phyloP scores from a whole-genome alignment of 2,888 invertebrate genomes.

The Eucera pruinosa region DNA sequence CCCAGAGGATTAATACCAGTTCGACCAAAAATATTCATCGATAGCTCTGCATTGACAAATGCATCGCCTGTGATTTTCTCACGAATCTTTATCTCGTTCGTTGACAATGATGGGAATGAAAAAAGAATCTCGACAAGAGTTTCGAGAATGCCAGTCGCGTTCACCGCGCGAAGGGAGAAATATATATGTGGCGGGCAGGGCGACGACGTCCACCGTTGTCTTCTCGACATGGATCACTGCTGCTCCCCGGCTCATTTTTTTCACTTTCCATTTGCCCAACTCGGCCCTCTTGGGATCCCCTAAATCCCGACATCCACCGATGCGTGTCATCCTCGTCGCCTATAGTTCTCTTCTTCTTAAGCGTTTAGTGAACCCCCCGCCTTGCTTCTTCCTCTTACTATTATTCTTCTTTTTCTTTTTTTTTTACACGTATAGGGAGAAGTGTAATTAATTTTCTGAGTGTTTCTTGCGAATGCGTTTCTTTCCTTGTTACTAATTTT shows the following conservation, averaged over 20 bases:
- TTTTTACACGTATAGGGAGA: background rate
- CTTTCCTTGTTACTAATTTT: no score
- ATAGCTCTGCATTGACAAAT: no score
- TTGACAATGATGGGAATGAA: background rate
- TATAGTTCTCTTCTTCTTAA: slow-evolving; percentile 64
- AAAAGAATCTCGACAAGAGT: slow-evolving; percentile 7
- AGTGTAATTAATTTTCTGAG: no score
- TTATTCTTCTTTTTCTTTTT: background rate
- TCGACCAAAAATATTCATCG: no score
- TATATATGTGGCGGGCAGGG: slow-evolving; percentile 51
- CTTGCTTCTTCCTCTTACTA: background rate
- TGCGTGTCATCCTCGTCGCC: slow-evolving; percentile 57
- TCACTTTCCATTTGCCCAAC: slow-evolving; percentile 33
- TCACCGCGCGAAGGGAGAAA: slow-evolving; percentile 54
- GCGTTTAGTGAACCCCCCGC: slow-evolving; percentile 65
- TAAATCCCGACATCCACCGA: slow-evolving; percentile 67
- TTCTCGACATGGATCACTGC: slow-evolving; percentile 59
- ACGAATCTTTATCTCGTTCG: no score
- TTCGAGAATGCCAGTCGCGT: slow-evolving; percentile 48
- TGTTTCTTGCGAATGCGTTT: no score
- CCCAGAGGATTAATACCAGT: no score
- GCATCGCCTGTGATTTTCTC: no score
- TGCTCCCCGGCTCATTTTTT: slow-evolving; percentile 46
- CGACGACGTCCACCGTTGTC: slow-evolving; percentile 57
- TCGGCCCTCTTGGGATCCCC: slow-evolving; percentile 26